These are phyloP conservation scores for Drosophila rufa DNA, from an alignment of 1,140 invertebrate species.

Conservation along the genomic window DNA sequence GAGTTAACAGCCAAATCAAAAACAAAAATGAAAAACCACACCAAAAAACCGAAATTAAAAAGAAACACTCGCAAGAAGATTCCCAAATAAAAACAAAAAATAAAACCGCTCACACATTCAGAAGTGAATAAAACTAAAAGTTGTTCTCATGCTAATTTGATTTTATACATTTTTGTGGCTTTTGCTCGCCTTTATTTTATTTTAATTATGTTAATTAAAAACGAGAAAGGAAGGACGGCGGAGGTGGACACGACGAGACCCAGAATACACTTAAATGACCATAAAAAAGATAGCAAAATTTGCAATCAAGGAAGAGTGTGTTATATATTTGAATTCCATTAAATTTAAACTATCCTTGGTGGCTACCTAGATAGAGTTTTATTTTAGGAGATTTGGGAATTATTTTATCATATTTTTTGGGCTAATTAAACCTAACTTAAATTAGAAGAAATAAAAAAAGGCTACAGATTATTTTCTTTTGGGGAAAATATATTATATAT, in stretches of 20 bases:
- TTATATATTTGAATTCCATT: constrained; percentile 24
- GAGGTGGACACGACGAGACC: constrained; percentile 11
- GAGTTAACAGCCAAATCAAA: constrained; percentile 52
- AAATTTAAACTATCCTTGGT: constrained; percentile 5
- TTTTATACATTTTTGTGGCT: constrained; percentile 48
- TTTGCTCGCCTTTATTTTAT: constrained; percentile 72
- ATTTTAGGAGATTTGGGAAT: not conserved
- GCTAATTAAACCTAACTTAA: not conserved
- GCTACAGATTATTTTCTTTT: too few species aligned
- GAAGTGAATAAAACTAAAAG: constrained; percentile 66
- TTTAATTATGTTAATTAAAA: constrained; percentile 81
- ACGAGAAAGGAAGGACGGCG: constrained; percentile 48
- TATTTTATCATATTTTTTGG: not conserved
- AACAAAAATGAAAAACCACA: constrained; percentile 18
- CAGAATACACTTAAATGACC: constrained; percentile 34
- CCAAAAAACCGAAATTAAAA: constrained; percentile 27
- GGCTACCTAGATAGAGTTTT: not conserved
- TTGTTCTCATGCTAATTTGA: constrained; percentile 75
- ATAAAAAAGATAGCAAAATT: not conserved
- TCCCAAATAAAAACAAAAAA: constrained; percentile 18
- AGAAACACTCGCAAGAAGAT: constrained; percentile 30
- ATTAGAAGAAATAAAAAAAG: not conserved
- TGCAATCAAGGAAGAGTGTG: not conserved
- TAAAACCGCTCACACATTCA: constrained; percentile 9
- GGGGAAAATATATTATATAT: too few species aligned